These are phyloP conservation scores for Halocynthia roretzi DNA, from an alignment of 23 tunicate genomes.

Conservation along the genomic window DNA sequence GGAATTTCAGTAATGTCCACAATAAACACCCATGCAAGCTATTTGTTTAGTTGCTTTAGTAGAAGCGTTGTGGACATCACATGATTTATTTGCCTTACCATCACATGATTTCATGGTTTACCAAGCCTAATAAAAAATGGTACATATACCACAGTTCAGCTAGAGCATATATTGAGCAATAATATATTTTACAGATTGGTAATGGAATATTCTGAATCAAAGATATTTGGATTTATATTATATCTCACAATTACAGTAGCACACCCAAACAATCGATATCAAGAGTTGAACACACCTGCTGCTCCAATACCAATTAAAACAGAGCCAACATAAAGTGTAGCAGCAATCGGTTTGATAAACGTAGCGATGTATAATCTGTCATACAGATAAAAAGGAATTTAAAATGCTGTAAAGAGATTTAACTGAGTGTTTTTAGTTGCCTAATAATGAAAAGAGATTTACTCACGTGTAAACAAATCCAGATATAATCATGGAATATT, in stretches of 20 bases:
- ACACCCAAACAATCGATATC: not conserved
- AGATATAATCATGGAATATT: slow-evolving; percentile 79
- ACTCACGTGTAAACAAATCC: slow-evolving; percentile 63
- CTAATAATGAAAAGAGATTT: not conserved
- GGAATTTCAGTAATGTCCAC: no score
- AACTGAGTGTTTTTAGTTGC: no score
- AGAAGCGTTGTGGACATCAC: no score
- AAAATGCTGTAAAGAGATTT: not conserved
- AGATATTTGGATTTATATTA: no score
- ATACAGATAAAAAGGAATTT: not conserved
- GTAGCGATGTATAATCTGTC: slow-evolving; percentile 71
- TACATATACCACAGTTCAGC: no score
- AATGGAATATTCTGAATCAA: no score
- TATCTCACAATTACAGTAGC: no score
- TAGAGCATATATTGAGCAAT: not conserved
- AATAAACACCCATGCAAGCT: no score
- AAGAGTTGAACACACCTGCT: slow-evolving; percentile 35
- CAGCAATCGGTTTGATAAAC: slow-evolving; percentile 77
- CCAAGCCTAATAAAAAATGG: no score
- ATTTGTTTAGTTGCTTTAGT: no score
- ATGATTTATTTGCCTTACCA: no score
- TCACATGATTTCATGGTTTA: no score
- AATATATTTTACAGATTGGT: not conserved
- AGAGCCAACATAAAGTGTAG: slow-evolving; percentile 79
- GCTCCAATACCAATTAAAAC: slow-evolving; percentile 93